Base-by-base conservation (phyloP, 2,797 vertebrate species). In the Emydoidea blandingii region DNA sequence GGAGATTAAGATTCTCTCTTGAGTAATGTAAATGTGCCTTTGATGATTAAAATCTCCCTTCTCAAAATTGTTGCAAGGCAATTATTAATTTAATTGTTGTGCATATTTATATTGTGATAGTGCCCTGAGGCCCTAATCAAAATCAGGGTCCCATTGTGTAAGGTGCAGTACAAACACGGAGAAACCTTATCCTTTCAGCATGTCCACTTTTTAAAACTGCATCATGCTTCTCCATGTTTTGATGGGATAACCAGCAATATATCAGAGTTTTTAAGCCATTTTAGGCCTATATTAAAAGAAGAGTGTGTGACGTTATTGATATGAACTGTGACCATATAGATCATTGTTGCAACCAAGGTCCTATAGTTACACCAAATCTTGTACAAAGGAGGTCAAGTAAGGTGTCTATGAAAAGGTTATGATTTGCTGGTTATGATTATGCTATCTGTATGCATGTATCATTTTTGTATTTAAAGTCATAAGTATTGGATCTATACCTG, bases 271-370 rank as follows among this genome's bases (percentile, higher is more conserved):
- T 79, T 3, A 84, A 18, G 90, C 9, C 16, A 50, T 86, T 62
- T 16, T 79, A 2, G 1, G 4, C 56, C 62, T 89, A 23, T 52
- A 12, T 0, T 0, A 65, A 72, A 57, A 5, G 10, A 29, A 56
- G 79, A 76, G 1, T 31, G 54, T 25, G 21, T 25, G 9, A 54
- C 4, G 2, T 11, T 54, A 54, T 25, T 25, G 54, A 54, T 21
- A 54, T 25, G 23, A 54, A 54, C 54, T 54, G 54, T 54, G 21
- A 54, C 53, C 19, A 6, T 54, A 54, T 21, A 23, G 53, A 54
- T 54, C 19, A 54, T 54, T 54, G 53, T 54, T 54, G 53, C 53
- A 54, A 23, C 53, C 53, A 54, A 54, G 19, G 53, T 23, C 53
- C 53, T 54, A 54, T 54, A 54, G 53, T 54, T 54, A 8, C 19